Conservation (phyloP, 2,113 vertebrate genomes). For the Macquaria australasica region DNA sequence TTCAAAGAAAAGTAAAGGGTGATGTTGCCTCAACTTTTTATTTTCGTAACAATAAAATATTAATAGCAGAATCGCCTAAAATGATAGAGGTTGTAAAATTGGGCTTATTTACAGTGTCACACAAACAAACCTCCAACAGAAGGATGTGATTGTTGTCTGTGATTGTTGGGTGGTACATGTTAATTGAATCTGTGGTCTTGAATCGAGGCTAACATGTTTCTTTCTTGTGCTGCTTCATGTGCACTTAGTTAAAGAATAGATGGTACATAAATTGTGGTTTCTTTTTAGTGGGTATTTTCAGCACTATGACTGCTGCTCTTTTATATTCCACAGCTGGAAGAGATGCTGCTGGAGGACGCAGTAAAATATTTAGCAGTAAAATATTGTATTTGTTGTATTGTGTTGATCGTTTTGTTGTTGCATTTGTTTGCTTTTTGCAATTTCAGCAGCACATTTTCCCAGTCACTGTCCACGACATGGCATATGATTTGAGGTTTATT, state of each 20-base stretch:
- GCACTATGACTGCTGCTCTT: neutral
- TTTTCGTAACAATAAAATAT: constrained; percentile 16
- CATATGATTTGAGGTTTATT: neutral
- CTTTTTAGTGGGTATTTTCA: constrained; percentile 3
- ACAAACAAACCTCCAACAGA: neutral
- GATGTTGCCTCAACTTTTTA: neutral
- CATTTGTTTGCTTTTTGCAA: neutral
- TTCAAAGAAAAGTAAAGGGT: constrained; percentile 5
- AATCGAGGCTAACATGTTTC: neutral
- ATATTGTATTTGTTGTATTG: neutral
- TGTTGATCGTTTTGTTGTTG: neutral
- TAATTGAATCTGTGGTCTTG: neutral
- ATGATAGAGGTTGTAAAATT: neutral
- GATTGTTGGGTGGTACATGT: neutral
- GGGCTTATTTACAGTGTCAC: neutral
- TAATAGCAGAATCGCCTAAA: neutral
- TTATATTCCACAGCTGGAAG: neutral
- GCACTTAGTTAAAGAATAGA: neutral
- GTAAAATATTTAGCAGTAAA: neutral
- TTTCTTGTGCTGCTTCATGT: neutral
- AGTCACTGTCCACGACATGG: neutral
- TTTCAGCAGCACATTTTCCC: neutral
- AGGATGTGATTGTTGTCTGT: neutral
- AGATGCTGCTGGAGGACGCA: too few species aligned
- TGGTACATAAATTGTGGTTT: neutral